These are phyloP conservation scores for Malacoraja senta DNA, from an alignment of 2,797 vertebrate genomes.

Conservation along the genomic window DNA sequence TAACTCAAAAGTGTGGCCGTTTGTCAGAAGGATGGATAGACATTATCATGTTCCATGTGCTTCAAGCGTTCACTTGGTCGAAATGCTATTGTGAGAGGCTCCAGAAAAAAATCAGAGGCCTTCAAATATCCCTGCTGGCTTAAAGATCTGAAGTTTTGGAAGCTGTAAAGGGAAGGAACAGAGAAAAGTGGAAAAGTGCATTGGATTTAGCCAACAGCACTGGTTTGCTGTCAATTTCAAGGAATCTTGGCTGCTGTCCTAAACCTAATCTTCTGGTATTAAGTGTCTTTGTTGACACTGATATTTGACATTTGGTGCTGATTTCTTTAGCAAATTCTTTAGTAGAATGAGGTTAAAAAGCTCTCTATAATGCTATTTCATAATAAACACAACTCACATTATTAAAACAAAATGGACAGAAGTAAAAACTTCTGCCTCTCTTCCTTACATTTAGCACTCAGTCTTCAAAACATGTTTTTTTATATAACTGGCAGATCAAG, in stretches of 20 bases:
- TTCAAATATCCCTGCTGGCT: neutral
- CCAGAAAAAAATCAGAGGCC: neutral
- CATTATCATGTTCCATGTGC: neutral
- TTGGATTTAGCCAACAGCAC: neutral
- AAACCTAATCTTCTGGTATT: constrained; percentile 5
- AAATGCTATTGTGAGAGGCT: neutral
- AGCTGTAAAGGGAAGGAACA: neutral
- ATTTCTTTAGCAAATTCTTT: neutral
- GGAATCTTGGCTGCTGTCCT: constrained; percentile 18
- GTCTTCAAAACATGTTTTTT: neutral
- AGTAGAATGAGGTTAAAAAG: neutral
- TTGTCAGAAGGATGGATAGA: neutral
- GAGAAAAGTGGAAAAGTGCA: neutral
- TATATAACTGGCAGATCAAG: neutral
- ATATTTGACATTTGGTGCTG: constrained; percentile 29
- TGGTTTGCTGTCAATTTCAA: constrained; percentile 4
- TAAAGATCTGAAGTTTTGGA: neutral
- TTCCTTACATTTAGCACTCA: neutral
- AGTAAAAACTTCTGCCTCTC: neutral
- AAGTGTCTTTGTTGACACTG: constrained; percentile 12
- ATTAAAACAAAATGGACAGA: neutral
- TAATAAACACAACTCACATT: neutral
- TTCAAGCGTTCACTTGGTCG: neutral
- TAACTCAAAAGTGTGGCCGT: neutral
- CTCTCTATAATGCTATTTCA: constrained; percentile 20